A percentile compares a stretch with the other conserved stretches of the same genome.
Evolutionary conservation across 2,797 vertebrate species (phyloP).

Genomic region (Phrynocephalus guinanensis): DNA sequence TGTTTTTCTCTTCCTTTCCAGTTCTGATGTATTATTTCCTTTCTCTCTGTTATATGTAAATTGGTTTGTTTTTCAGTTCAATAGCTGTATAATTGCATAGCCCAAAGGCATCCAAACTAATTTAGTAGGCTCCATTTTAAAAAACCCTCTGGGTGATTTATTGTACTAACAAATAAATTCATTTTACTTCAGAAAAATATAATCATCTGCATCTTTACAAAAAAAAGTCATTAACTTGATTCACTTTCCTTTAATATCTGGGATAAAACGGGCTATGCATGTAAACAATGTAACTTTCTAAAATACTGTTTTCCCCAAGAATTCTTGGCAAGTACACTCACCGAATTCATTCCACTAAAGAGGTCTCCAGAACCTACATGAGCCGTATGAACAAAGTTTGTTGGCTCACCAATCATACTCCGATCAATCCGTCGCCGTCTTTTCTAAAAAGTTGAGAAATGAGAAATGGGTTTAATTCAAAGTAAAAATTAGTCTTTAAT

Average conservation of each 20-base stretch:
- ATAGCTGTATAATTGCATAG: neutral
- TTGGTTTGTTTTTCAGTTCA: constrained; percentile 2
- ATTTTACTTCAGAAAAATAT: neutral
- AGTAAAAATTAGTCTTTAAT: neutral
- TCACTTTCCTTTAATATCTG: neutral
- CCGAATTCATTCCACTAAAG: constrained; percentile 89
- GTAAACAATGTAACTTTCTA: neutral
- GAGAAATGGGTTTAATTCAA: neutral
- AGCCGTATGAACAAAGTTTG: constrained; percentile 89
- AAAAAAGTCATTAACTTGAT: neutral
- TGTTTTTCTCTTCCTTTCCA: neutral
- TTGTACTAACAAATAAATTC: neutral
- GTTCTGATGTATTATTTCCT: neutral
- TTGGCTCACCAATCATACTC: constrained; percentile 89
- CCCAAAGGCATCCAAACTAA: neutral
- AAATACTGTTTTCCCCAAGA: neutral
- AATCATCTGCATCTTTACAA: neutral
- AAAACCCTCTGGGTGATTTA: neutral
- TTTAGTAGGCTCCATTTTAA: neutral
- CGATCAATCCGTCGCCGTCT: constrained; percentile 86
- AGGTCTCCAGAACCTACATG: constrained; percentile 88
- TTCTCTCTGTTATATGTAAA: neutral
- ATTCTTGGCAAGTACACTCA: constrained; percentile 69
- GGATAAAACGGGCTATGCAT: neutral
- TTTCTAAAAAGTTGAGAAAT: constrained; percentile 77